Conservation (phyloP, 2,888 invertebrate genomes). For the Sceliomorpha sp. region DNA sequence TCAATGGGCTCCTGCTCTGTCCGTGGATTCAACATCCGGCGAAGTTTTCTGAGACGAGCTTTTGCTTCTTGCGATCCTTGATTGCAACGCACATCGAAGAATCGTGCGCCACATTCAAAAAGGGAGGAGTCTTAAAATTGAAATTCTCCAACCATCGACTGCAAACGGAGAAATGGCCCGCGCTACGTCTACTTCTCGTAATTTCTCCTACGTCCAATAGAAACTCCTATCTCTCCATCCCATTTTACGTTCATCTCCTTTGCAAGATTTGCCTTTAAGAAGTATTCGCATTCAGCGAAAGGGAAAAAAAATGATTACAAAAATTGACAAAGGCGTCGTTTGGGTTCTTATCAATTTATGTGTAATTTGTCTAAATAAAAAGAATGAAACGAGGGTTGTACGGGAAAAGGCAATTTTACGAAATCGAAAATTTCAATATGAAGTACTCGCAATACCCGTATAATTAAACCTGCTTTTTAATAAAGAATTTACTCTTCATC, state of each 20-base stretch:
- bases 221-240: slow-evolving; percentile 36
- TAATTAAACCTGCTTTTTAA: no score
- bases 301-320: slow-evolving; percentile 39
- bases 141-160: slow-evolving; percentile 46
- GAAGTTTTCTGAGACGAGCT: slow-evolving; percentile 12
- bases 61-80: slow-evolving; percentile 29
- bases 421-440: no score
- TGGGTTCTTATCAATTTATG: no score
- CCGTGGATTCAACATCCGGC: slow-evolving; percentile 3
- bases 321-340: slow-evolving; percentile 3
- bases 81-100: slow-evolving; percentile 37
- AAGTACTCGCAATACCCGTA: no score
- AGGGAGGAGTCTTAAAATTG: slow-evolving; percentile 39
- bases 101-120: slow-evolving; percentile 42
- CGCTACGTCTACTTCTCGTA: slow-evolving; percentile 31
- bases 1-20: slow-evolving; percentile 5
- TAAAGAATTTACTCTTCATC: no score
- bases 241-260: slow-evolving; percentile 36
- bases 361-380: no score
- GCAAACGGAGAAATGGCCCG: slow-evolving; percentile 40
- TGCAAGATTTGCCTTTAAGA: slow-evolving; percentile 27
- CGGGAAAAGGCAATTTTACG: no score
- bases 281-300: slow-evolving; percentile 39
- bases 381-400: no score
- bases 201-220: slow-evolving; percentile 37